A percentile compares a stretch with the other conserved stretches of the same genome.
These are phyloP conservation scores for Laticauda laticaudata DNA, from an alignment of 2,113 vertebrate species.

Conservation along the genomic window DNA sequence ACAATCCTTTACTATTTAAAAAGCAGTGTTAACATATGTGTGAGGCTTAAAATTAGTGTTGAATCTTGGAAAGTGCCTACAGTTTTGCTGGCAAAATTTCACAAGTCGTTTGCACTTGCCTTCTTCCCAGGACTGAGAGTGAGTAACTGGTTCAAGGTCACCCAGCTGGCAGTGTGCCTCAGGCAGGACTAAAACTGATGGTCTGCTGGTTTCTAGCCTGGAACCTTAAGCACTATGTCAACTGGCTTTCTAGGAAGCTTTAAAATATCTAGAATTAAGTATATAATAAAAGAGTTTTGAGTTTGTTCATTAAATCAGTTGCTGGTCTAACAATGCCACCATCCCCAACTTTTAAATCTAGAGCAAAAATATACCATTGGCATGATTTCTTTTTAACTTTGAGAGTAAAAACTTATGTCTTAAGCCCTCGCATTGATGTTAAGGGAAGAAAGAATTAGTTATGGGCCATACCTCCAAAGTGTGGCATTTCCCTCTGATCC, in stretches of 20 bases:
- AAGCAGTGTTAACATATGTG: not conserved
- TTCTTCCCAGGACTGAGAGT: not conserved
- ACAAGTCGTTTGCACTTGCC: not conserved
- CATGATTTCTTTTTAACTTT: not conserved
- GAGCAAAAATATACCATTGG: not conserved
- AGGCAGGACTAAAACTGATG: not conserved
- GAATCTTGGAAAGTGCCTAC: not conserved
- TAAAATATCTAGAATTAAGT: not conserved
- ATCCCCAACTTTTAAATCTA: not conserved
- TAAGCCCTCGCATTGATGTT: not conserved
- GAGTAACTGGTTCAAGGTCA: not conserved
- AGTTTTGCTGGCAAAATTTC: not conserved
- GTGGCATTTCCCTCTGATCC: conserved; percentile 94
- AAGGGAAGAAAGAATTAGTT: not conserved
- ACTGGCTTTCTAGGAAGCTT: not conserved
- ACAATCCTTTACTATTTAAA: not conserved
- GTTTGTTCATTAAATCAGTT: not conserved
- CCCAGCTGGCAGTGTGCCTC: not conserved
- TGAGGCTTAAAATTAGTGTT: not conserved
- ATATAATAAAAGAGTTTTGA: not conserved
- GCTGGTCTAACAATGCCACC: not conserved
- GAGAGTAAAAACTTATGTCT: not conserved
- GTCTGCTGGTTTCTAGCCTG: not conserved
- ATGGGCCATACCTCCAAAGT: conserved; percentile 84
- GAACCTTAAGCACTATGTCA: not conserved